A percentile compares a stretch with the other conserved stretches of the same genome.
phyloP scores from a whole-genome alignment of 2,113 vertebrate genomes.

The Micronisus gabar region DNA sequence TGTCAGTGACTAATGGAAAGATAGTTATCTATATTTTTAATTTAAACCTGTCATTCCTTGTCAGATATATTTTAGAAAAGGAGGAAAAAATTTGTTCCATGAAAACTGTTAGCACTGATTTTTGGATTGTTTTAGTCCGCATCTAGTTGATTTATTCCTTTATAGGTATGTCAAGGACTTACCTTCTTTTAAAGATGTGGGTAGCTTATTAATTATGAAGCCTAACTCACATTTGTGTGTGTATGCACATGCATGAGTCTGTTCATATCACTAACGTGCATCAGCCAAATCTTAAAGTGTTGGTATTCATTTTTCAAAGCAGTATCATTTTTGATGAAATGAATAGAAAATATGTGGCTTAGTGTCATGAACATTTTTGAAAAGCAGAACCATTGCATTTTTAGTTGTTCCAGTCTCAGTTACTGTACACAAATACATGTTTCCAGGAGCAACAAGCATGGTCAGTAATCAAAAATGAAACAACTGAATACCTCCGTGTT shows the following conservation, averaged over 20 bases:
- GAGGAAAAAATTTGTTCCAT: background rate
- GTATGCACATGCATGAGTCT: background rate
- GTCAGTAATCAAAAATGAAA: background rate
- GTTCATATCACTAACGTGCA: background rate
- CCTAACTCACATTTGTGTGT: background rate
- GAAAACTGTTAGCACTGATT: background rate
- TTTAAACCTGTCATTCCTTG: slow-evolving; percentile 31
- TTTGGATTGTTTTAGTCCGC: background rate
- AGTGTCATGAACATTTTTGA: background rate
- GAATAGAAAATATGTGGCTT: background rate
- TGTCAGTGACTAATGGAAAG: slow-evolving; percentile 37
- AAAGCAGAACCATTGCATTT: background rate
- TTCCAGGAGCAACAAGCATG: background rate
- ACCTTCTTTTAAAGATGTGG: background rate
- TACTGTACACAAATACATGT: background rate
- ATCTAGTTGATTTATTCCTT: background rate
- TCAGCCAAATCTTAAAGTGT: background rate
- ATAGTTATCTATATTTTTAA: slow-evolving; percentile 55
- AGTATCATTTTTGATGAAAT: background rate
- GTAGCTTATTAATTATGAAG: background rate
- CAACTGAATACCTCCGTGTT: background rate
- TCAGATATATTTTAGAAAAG: background rate
- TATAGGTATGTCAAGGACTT: background rate
- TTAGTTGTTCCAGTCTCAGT: background rate
- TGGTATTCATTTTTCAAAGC: background rate